Percentiles rank a stretch among this genome's conserved stretches.
Evolutionary conservation across 2,888 invertebrate genomes (phyloP).

Genomic region (Idaea biselata): DNA sequence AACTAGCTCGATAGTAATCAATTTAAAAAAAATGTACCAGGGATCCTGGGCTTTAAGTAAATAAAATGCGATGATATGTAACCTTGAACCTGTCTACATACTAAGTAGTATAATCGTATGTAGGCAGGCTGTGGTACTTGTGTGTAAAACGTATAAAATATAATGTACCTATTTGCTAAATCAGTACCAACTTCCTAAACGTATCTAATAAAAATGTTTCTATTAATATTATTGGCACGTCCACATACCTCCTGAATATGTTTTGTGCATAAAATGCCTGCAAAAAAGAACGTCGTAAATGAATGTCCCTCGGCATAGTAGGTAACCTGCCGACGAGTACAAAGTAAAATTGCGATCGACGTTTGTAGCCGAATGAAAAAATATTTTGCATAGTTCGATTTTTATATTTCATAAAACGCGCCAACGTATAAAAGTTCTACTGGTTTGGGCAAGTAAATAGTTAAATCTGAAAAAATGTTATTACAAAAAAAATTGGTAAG

Average conservation of each 20-base stretch:
- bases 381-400: neutral
- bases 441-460: neutral
- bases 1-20: too few relatives aligned
- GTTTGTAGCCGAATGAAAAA: neutral
- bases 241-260: neutral
- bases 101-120: too few relatives aligned
- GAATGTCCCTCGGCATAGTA: neutral
- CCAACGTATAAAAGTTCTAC: neutral
- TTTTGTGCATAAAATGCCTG: neutral
- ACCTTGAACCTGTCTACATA: too few relatives aligned
- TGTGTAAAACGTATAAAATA: neutral
- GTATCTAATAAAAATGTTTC: neutral
- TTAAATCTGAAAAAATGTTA: too few relatives aligned
- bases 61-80: too few relatives aligned
- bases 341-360: neutral
- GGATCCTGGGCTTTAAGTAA: too few relatives aligned
- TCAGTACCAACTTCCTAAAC: neutral
- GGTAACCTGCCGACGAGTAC: too few relatives aligned
- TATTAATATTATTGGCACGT: neutral
- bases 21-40: too few relatives aligned
- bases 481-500: too few relatives aligned
- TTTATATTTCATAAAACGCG: neutral
- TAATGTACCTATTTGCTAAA: neutral
- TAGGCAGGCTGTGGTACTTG: too few relatives aligned
- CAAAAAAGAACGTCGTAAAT: neutral